A percentile compares a stretch with the other conserved stretches of the same genome.
phyloP scores from a whole-genome alignment of 2,113 vertebrate genomes.

The Castor canadensis region DNA sequence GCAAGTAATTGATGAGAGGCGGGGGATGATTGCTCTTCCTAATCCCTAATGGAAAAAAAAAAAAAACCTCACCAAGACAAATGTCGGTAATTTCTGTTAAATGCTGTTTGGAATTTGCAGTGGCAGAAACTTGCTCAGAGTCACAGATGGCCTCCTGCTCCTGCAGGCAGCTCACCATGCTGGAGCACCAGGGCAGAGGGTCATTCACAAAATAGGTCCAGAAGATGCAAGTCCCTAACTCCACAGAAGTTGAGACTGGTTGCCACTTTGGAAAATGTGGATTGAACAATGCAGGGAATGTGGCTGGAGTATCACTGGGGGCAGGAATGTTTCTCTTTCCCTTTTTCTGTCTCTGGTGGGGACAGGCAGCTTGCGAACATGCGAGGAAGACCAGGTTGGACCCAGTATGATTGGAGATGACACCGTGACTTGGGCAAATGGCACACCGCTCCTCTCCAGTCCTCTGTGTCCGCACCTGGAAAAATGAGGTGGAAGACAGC shows the following conservation, averaged over 20 bases:
- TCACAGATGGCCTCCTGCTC: neutral
- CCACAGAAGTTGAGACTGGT: neutral
- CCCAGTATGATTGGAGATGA: rapidly evolving
- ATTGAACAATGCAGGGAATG: rapidly evolving
- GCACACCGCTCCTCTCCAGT: neutral
- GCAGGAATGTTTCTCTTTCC: rapidly evolving
- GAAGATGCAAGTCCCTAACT: neutral
- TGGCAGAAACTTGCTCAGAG: neutral
- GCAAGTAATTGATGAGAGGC: constrained; percentile 83
- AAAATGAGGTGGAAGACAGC: rapidly evolving
- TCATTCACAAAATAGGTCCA: neutral
- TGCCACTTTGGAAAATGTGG: rapidly evolving
- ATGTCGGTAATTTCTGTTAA: constrained; percentile 64
- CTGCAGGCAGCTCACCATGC: neutral
- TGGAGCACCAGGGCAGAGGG: rapidly evolving
- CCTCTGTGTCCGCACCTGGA: neutral
- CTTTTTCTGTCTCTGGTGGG: neutral
- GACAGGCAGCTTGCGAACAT: neutral
- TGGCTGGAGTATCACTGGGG: rapidly evolving
- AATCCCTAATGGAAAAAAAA: constrained; percentile 82
- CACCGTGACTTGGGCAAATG: neutral
- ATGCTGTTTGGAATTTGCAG: constrained; percentile 69
- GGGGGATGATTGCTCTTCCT: constrained; percentile 79
- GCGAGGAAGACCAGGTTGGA: too few relatives aligned
- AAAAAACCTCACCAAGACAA: constrained; percentile 64